phyloP scores from a whole-genome alignment of 2,888 invertebrate genomes.

The Pollenia griseotomentosa region DNA sequence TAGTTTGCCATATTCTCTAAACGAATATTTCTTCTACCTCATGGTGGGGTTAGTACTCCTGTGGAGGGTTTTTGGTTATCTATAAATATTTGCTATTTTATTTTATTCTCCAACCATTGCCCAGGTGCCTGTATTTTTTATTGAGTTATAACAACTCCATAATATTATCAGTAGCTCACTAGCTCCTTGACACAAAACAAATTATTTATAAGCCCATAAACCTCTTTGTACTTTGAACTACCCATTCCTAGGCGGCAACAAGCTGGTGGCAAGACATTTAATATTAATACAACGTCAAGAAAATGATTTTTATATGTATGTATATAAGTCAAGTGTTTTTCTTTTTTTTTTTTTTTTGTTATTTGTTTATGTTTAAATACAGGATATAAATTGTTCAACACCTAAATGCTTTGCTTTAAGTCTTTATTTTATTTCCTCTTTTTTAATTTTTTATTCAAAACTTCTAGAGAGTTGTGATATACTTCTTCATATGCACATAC shows the following conservation, averaged over 20 bases:
- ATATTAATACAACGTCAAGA: background rate
- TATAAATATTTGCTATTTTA: conserved; percentile 28
- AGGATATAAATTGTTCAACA: conserved; percentile 64
- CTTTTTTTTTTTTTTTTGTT: background rate
- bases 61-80: conserved; percentile 15
- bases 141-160: conserved; percentile 58
- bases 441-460: background rate
- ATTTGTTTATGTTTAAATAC: conserved; percentile 35
- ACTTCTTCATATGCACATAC: conserved; percentile 1
- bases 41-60: background rate
- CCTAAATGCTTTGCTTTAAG: conserved; percentile 22
- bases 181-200: conserved; percentile 59
- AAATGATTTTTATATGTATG: conserved; percentile 19
- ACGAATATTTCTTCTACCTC: background rate
- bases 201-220: conserved; percentile 54
- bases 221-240: conserved; percentile 47
- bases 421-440: conserved; percentile 5
- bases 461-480: background rate
- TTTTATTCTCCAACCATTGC: conserved; percentile 51
- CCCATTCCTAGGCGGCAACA: background rate
- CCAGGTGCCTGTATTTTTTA: conserved; percentile 65
- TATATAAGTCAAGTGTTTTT: conserved; percentile 65
- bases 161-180: conserved; percentile 10
- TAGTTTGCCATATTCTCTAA: background rate
- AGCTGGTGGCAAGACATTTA: background rate